Base-by-base conservation (phyloP, 2,888 invertebrate species). In the Agrilus biguttatus region DNA sequence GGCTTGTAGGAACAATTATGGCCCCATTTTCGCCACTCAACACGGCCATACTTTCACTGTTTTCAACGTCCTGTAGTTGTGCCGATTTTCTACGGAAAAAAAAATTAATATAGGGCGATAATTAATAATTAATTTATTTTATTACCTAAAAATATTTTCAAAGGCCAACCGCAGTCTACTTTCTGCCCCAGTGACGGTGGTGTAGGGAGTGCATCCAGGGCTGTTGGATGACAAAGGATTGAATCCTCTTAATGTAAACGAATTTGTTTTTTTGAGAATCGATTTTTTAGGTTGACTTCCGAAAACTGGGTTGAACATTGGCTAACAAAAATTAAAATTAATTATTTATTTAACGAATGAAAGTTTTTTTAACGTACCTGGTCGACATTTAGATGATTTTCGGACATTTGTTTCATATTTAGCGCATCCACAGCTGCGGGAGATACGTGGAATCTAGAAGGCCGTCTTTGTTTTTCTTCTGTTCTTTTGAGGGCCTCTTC, bases 261-360 rank as follows among this genome's bases (percentile, higher is more conserved):
- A 90, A 66, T 89, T 87, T 0, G 90, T 90, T 68, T 93, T 92
- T 70, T 93, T 95, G 47, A 93, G 69, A 58, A 93, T 93, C 0
- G 92, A 92, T 62, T 92, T 91, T 49, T 79, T 80, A 4, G 86
- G 42, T 44, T 62, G 63, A 10, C 55, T 54, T 63, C 62, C 63
- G 43, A 60, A 60, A 5, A 58, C 59, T 13, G 69, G 68, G 51
- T 67, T 68, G 52, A 62, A 72, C n/a, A 66, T 65, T 17, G 68
- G 69, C 64, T 69, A 51, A 44, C 57, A 58, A 34, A 14, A 51
- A 36, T 39, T 37, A 39, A 36, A 10, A 13, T 23, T 21, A 38
- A 23, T 34, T 37, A 10, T 33, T 21, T 34, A 23, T 28, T 19
- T n/a, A 37, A 36, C 8, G 12, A 14, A 39, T 33, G 19, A 14